These are phyloP conservation scores for Oedothorax gibbosus DNA, from an alignment of 1,140 invertebrate species.

Conservation along the genomic window DNA sequence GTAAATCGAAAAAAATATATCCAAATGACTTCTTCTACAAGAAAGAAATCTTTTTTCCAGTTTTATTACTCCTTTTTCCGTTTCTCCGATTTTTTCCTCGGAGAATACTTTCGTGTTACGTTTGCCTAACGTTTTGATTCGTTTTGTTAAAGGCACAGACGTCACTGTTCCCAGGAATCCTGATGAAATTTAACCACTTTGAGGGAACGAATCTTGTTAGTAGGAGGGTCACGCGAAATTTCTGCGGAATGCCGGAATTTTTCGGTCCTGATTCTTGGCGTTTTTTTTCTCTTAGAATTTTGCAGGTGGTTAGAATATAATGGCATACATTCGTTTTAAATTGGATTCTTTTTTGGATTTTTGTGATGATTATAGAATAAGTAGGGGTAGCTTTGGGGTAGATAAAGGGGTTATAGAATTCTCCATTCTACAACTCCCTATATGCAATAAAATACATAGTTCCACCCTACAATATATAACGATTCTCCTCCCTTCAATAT, in stretches of 20 bases:
- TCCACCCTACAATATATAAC: no score
- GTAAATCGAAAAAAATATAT: slow-evolving; percentile 35
- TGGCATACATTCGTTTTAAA: no score
- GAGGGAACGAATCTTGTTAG: slow-evolving; percentile 16
- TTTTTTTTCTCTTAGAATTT: background rate
- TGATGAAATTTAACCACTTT: slow-evolving; percentile 44
- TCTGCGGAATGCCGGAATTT: background rate
- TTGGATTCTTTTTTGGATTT: no score
- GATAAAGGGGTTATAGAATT: no score
- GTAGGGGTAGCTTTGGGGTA: no score
- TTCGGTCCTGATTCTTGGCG: background rate
- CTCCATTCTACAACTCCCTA: no score
- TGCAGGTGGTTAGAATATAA: no score
- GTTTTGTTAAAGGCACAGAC: slow-evolving; percentile 1
- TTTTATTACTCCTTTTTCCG: background rate
- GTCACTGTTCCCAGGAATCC: background rate
- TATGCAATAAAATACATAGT: no score
- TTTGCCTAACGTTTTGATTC: slow-evolving; percentile 25
- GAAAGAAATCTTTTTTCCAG: slow-evolving; percentile 11
- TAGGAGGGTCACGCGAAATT: slow-evolving; percentile 23
- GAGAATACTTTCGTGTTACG: background rate
- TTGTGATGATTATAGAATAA: no score
- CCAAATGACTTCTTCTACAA: slow-evolving; percentile 37
- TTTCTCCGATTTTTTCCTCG: background rate
- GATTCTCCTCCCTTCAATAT: no score